These are phyloP conservation scores for Crotophaga sulcirostris DNA, from an alignment of 2,113 vertebrate genomes.

Conservation along the genomic window DNA sequence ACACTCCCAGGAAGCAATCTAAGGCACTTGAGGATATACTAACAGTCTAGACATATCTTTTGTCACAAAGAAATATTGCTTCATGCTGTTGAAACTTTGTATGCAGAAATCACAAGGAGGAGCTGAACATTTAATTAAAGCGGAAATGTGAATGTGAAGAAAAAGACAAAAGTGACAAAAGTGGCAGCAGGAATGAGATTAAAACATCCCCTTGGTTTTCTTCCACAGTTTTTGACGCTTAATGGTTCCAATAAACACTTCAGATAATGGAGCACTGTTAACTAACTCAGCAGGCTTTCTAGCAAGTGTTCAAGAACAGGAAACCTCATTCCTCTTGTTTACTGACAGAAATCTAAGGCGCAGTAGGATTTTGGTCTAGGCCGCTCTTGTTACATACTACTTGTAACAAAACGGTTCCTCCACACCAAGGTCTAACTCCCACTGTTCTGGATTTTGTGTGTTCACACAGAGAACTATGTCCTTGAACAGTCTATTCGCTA, in stretches of 20 bases:
- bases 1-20: not conserved
- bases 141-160: not conserved
- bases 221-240: not conserved
- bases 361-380: not conserved
- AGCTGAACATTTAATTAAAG: constrained; percentile 2
- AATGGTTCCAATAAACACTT: constrained; percentile 1
- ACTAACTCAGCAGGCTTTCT: not conserved
- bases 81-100: not conserved
- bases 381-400: not conserved
- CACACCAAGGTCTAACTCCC: not conserved
- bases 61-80: not conserved
- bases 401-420: not conserved
- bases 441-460: not conserved
- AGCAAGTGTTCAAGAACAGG: not conserved
- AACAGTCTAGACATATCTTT: not conserved
- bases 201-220: not conserved
- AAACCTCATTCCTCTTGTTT: not conserved
- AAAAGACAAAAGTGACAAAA: not conserved
- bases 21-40: not conserved
- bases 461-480: not conserved
- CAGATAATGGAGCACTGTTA: not conserved
- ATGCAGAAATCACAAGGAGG: not conserved
- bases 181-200: not conserved
- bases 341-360: not conserved
- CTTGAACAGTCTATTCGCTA: not conserved